These are phyloP conservation scores for Capromys pilorides DNA, from an alignment of 2,797 vertebrate genomes.

Conservation along the genomic window DNA sequence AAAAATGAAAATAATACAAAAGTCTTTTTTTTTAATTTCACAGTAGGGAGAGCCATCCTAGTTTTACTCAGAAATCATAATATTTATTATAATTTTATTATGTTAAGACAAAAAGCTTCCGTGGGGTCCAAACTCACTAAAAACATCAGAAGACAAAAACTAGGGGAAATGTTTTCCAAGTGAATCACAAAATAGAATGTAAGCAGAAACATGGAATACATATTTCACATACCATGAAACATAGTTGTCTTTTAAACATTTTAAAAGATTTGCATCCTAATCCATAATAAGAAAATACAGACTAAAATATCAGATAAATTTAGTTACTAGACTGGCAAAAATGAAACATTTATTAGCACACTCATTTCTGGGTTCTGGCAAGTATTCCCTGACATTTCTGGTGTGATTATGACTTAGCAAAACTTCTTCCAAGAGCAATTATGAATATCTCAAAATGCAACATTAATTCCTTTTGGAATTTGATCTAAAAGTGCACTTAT, in stretches of 20 bases:
- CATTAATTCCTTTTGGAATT: slow-evolving; percentile 3
- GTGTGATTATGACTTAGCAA: background rate
- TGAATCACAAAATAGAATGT: background rate
- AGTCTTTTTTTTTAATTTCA: background rate
- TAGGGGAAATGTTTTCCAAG: background rate
- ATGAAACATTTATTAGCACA: background rate
- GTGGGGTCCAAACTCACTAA: background rate
- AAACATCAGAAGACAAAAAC: slow-evolving; percentile 43
- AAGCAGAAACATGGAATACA: slow-evolving; percentile 34
- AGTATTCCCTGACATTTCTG: background rate
- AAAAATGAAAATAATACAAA: background rate
- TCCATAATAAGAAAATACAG: slow-evolving; percentile 55
- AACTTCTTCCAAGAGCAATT: background rate
- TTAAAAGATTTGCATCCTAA: background rate
- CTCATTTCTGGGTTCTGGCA: background rate
- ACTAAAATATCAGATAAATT: slow-evolving; percentile 35
- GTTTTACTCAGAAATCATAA: slow-evolving; percentile 38
- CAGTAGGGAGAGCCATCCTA: background rate
- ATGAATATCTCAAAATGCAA: background rate
- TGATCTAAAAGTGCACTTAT: background rate
- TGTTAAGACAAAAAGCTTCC: slow-evolving; percentile 26
- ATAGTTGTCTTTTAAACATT: background rate
- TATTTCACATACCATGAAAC: slow-evolving; percentile 30
- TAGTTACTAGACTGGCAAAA: background rate
- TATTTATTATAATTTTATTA: slow-evolving; percentile 33